Conservation (phyloP, 2,888 invertebrate species). For the Lasioglossum malachurum region DNA sequence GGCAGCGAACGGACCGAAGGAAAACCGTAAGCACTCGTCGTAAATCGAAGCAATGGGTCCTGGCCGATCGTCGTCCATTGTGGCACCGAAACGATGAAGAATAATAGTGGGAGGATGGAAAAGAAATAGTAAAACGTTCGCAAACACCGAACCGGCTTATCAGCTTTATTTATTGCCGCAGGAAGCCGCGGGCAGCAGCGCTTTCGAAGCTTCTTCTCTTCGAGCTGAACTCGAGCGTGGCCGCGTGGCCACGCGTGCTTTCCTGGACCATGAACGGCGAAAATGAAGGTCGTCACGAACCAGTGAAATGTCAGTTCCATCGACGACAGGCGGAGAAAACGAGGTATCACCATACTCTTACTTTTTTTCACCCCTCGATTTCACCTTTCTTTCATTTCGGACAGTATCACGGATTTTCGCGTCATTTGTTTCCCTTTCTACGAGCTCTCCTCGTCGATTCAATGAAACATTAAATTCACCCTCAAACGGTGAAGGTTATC, state of each 20-base stretch:
- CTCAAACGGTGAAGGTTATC: background rate
- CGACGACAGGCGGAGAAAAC: slow-evolving; percentile 1
- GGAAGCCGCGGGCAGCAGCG: slow-evolving; percentile 56
- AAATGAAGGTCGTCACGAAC: slow-evolving; percentile 56
- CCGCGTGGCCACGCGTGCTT: slow-evolving; percentile 38
- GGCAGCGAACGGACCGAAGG: slow-evolving; percentile 8
- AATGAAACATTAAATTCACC: background rate
- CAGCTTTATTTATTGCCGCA: slow-evolving; percentile 78
- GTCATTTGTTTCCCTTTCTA: background rate
- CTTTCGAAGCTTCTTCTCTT: slow-evolving; percentile 65
- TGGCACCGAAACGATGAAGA: slow-evolving; percentile 67
- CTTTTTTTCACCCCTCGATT: slow-evolving; percentile 1
- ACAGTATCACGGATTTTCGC: background rate
- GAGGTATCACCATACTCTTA: background rate
- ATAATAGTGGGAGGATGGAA: slow-evolving; percentile 65
- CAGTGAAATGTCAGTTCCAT: slow-evolving; percentile 42
- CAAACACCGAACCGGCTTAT: slow-evolving; percentile 76
- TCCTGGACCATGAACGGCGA: slow-evolving; percentile 35
- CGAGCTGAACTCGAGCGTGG: slow-evolving; percentile 61
- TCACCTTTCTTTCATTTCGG: background rate
- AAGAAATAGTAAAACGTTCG: slow-evolving; percentile 76
- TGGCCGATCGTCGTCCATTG: slow-evolving; percentile 63
- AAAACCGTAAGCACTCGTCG: slow-evolving; percentile 23
- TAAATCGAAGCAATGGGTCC: slow-evolving; percentile 50
- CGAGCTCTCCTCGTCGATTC: background rate